Conservation (phyloP, 2,888 invertebrate species). For the Mycalesis mineus region DNA sequence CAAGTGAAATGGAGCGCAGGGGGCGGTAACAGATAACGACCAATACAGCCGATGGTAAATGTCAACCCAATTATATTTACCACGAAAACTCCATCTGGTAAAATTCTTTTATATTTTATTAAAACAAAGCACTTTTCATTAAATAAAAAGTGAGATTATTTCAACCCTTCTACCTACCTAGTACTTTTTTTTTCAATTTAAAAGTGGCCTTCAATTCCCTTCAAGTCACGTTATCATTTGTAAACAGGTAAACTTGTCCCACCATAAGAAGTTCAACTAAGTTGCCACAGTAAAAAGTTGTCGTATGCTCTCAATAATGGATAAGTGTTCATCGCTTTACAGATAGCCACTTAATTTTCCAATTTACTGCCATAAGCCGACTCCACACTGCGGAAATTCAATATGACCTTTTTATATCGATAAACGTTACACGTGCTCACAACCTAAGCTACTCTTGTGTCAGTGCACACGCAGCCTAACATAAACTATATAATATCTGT, state of each 20-base stretch:
- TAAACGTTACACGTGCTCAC: background rate
- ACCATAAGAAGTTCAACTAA: no score
- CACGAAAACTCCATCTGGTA: slow-evolving; percentile 24
- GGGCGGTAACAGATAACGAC: slow-evolving; percentile 74
- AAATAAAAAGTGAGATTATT: no score
- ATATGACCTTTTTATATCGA: background rate
- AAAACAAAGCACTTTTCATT: no score
- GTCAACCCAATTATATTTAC: slow-evolving; percentile 53
- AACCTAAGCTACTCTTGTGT: background rate
- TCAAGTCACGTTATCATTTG: no score
- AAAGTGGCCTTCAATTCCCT: no score
- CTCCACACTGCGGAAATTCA: background rate
- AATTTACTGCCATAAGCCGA: background rate
- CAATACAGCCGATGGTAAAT: slow-evolving; percentile 67
- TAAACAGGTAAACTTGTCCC: no score
- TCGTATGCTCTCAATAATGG: no score
- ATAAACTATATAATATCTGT: slow-evolving; percentile 23
- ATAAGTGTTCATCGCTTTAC: no score
- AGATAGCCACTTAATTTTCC: background rate
- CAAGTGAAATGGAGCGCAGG: slow-evolving; percentile 73
- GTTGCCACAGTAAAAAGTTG: no score
- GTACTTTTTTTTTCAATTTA: no score
- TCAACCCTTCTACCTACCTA: no score
- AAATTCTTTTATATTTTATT: background rate
- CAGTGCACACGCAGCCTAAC: slow-evolving; percentile 2